phyloP scores from a whole-genome alignment of 1,140 invertebrate species.

The Brachionus paranguensis region DNA sequence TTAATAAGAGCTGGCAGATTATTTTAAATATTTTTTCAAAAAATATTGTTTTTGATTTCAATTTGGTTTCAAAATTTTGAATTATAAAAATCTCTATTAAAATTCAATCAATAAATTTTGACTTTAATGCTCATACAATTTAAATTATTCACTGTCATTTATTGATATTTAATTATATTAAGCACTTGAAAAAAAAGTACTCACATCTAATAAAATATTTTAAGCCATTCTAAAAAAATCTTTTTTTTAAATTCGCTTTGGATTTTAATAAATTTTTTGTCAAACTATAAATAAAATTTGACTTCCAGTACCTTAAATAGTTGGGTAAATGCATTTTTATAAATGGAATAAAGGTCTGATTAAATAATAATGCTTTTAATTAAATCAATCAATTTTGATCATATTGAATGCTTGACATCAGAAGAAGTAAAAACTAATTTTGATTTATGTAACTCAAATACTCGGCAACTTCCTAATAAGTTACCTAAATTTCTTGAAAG shows the following conservation, averaged over 20 bases:
- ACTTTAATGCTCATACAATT: no score
- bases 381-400: not conserved
- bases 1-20: no score
- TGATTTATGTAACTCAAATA: not conserved
- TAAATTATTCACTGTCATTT: no score
- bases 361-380: not conserved
- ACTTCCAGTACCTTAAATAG: not conserved
- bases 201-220: no score
- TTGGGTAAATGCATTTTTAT: not conserved
- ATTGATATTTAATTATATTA: no score
- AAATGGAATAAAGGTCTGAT: not conserved
- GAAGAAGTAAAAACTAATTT: not conserved
- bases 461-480: not conserved
- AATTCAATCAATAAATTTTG: no score
- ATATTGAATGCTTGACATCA: not conserved
- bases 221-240: no score
- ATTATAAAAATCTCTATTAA: no score
- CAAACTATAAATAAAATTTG: not conserved
- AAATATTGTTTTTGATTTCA: not conserved
- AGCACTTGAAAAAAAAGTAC: no score
- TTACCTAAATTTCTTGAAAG: not conserved
- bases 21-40: not conserved
- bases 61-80: no score
- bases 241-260: not conserved
- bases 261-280: not conserved